Evolutionary conservation across 2,888 invertebrate genomes (phyloP), one percentile per base, ranked within the genome.

Genomic region (Drosophila robusta): DNA sequence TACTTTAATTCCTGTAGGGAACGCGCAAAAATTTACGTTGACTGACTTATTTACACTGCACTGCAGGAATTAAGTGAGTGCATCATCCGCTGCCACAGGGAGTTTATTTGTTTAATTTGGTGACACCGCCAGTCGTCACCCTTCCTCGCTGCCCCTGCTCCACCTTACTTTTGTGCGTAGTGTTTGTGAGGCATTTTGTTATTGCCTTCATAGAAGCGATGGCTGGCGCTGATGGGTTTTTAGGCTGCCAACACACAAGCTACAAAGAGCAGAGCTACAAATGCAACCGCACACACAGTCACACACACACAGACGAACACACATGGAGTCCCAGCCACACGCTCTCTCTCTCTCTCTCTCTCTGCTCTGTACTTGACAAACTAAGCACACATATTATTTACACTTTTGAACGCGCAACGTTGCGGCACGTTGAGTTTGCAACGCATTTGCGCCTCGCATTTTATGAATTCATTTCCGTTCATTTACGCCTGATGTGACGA

Each of bases 401-500:
- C 88, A 87, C 89, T 85, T 89, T 85, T 85, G 73, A 81, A 82
- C 74, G 87, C 67, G 89, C 78, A 87, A 77, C 87, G 80, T 88
- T 86, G 84, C 89, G 67, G 32, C 63, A 63, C 73, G 77, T 75
- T 65, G 61, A 61, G 74, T 79, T 75, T 58, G 69, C 71, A 67
- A 73, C 75, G 69, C 87, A 58, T 70, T 82, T 72, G 77, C 78
- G 68, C 69, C 87, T 70, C 63, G 47, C 89, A 78, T 89, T 87
- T 89, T 89, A 87, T 87, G 86, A 89, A 85, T 89, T 85, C 87
- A 87, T 85, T 89, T 85, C 85, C 85, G 85, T 89, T 85, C 79
- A 85, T 78, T 83, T 89, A 87, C 88, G 85, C 86, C 88, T 85
- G 82, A 89, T 78, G 79, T 76, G 76, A 69, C 60, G 66, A 46